phyloP scores from a whole-genome alignment of 2,113 vertebrate species.

The Ctenodactylus gundi region DNA sequence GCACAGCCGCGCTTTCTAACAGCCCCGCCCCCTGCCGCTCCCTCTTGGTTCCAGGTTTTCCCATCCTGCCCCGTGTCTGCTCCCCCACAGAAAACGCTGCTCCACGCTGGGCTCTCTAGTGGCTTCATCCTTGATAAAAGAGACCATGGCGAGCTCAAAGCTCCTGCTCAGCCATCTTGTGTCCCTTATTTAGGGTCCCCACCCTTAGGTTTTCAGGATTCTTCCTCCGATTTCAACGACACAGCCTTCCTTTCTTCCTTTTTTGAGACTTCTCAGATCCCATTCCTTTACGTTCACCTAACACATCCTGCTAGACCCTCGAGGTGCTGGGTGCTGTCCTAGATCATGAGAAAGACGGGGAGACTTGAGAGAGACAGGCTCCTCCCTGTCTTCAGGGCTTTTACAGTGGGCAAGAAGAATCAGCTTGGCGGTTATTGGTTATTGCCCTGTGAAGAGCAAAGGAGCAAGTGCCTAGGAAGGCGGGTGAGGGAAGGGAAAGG shows the following conservation, averaged over 20 bases:
- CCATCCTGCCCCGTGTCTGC: too few relatives aligned
- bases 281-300: not conserved
- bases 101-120: not conserved
- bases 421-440: not conserved
- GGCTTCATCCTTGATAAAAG: not conserved
- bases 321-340: not conserved
- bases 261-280: not conserved
- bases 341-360: not conserved
- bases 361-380: not conserved
- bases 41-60: not conserved
- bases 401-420: not conserved
- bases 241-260: not conserved
- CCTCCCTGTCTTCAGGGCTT: not conserved
- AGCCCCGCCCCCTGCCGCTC: fast-evolving
- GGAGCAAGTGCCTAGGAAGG: not conserved
- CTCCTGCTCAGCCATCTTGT: not conserved
- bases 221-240: not conserved
- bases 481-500: not conserved
- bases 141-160: not conserved
- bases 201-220: not conserved
- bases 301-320: not conserved
- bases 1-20: not conserved
- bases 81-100: not conserved
- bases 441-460: not conserved
- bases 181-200: too few relatives aligned